Conservation (phyloP, 2,888 invertebrate genomes). For the Nebria salina region DNA sequence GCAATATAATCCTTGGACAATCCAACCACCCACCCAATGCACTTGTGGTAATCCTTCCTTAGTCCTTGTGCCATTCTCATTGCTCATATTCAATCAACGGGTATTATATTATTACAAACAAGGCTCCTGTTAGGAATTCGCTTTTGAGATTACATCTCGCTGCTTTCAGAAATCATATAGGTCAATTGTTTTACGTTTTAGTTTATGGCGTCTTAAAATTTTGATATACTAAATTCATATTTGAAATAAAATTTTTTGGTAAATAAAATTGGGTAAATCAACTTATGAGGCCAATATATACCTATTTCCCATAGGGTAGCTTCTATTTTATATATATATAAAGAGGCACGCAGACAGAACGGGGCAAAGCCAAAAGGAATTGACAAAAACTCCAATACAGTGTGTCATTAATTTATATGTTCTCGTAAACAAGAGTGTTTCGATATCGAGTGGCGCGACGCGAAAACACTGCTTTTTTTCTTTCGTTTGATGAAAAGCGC, state of each 20-base stretch:
- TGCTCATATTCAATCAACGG: background rate
- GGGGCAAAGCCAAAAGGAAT: background rate
- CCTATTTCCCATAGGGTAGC: no score
- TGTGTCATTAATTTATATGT: constrained; percentile 16
- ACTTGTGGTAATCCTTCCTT: constrained; percentile 6
- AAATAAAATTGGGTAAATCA: no score
- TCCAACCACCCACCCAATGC: background rate
- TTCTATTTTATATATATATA: background rate
- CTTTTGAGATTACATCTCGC: no score
- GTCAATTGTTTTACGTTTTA: background rate
- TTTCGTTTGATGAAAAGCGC: constrained; percentile 15
- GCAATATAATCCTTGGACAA: constrained; percentile 32
- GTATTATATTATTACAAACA: background rate
- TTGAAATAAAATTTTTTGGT: no score
- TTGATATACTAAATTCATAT: no score
- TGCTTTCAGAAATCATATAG: no score
- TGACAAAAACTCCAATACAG: constrained; percentile 8
- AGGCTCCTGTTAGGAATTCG: no score
- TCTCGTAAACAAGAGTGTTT: constrained; percentile 16
- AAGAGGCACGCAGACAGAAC: no score
- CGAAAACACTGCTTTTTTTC: background rate
- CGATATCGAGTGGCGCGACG: background rate
- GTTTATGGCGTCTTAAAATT: background rate
- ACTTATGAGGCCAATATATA: no score
- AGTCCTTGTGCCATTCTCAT: background rate